Percentiles rank a stretch among this genome's conserved stretches.
phyloP scores from a whole-genome alignment of 2,888 invertebrate species.

The Diloba caeruleocephala region DNA sequence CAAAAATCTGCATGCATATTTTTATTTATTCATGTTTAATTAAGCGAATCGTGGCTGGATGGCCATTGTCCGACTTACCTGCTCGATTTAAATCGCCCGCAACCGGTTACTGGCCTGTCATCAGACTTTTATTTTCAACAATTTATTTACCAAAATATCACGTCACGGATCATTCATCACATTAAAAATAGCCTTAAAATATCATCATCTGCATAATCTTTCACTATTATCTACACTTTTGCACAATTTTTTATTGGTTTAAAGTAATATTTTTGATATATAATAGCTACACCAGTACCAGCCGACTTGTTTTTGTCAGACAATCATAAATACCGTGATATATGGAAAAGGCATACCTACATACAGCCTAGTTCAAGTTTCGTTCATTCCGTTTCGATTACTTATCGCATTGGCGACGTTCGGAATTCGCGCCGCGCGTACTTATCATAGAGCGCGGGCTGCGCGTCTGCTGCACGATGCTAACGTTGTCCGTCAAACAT shows the following conservation, averaged over 20 bases:
- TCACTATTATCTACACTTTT: slow-evolving; percentile 47
- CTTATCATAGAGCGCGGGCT: slow-evolving; percentile 73
- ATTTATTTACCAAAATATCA: slow-evolving; percentile 78
- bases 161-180: slow-evolving; percentile 68
- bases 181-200: slow-evolving; percentile 54
- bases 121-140: slow-evolving; percentile 77
- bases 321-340: slow-evolving; percentile 28
- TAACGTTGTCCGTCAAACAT: slow-evolving; percentile 68
- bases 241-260: slow-evolving; percentile 40
- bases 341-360: slow-evolving; percentile 57
- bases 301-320: slow-evolving; percentile 40
- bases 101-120: slow-evolving; percentile 78
- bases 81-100: slow-evolving; percentile 77
- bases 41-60: slow-evolving; percentile 82
- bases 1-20: slow-evolving; percentile 53
- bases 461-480: slow-evolving; percentile 74
- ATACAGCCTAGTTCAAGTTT: slow-evolving; percentile 53
- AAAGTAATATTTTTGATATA: slow-evolving; percentile 10
- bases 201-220: slow-evolving; percentile 36
- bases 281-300: slow-evolving; percentile 20
- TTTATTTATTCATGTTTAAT: slow-evolving; percentile 84
- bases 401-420: slow-evolving; percentile 63
- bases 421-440: slow-evolving; percentile 76
- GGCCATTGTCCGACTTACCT: slow-evolving; percentile 85
- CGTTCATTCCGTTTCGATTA: slow-evolving; percentile 65